Evolutionary conservation across 2,888 invertebrate genomes (phyloP).

Genomic region (Coenonympha glycerion): DNA sequence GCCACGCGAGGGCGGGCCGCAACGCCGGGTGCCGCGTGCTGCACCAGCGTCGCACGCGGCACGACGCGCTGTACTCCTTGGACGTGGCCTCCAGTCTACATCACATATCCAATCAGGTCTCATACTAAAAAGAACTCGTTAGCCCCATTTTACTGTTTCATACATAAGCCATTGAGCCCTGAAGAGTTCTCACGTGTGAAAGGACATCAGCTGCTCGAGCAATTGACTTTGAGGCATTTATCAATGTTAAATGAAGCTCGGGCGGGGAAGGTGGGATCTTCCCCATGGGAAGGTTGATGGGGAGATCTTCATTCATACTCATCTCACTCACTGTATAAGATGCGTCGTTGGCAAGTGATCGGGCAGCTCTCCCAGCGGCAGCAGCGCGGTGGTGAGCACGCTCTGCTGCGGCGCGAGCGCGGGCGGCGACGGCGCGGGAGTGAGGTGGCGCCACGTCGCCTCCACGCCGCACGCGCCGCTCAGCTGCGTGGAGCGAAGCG

Average conservation of each 20-base stretch:
- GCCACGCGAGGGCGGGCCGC: constrained; percentile 38
- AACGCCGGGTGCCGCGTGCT: constrained; percentile 39
- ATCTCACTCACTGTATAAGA: constrained; percentile 44
- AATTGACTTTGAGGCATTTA: too few species aligned
- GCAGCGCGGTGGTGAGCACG: constrained; percentile 20
- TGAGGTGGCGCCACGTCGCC: constrained; percentile 31
- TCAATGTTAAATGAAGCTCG: too few species aligned
- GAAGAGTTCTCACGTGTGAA: too few species aligned
- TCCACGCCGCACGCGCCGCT: constrained; percentile 34
- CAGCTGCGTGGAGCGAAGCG: constrained; percentile 46
- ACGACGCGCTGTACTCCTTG: constrained; percentile 38
- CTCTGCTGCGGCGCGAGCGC: constrained; percentile 29
- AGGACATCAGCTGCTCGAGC: too few species aligned
- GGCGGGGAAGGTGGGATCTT: too few species aligned
- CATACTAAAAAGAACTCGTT: too few species aligned
- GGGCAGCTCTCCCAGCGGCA: constrained; percentile 37
- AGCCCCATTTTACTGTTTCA: too few species aligned
- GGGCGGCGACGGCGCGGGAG: constrained; percentile 20
- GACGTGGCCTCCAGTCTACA: background rate
- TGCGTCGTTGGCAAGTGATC: constrained; percentile 37
- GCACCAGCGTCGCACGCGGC: constrained; percentile 34
- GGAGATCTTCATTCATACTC: too few species aligned
- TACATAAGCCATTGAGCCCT: too few species aligned
- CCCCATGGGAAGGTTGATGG: too few species aligned
- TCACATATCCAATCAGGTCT: too few species aligned